phyloP scores from a whole-genome alignment of 2,113 vertebrate genomes.

The Holacanthus passer region DNA sequence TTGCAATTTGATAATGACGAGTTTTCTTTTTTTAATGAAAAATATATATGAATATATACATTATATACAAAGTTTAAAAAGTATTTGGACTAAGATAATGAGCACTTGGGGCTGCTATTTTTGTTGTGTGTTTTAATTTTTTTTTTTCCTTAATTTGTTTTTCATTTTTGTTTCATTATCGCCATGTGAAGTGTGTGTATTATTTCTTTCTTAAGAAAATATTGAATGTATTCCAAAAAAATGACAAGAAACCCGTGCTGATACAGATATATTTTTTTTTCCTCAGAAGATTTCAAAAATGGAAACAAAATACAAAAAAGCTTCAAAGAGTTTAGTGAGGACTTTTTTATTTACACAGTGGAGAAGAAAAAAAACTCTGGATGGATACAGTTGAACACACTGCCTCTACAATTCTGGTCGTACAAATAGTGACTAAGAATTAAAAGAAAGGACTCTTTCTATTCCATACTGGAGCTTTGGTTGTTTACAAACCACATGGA shows the following conservation, averaged over 20 bases:
- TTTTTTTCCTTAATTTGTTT: constrained; percentile 67
- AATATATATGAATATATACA: constrained; percentile 86
- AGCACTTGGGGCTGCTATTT: constrained; percentile 89
- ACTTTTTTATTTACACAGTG: constrained; percentile 59
- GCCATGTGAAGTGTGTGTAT: constrained; percentile 87
- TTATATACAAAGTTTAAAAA: constrained; percentile 88
- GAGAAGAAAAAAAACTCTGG: constrained; percentile 67
- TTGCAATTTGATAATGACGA: constrained; percentile 85
- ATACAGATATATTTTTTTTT: constrained; percentile 79
- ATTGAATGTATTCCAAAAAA: constrained; percentile 88
- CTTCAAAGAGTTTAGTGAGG: constrained; percentile 69
- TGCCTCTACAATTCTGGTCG: constrained; percentile 88
- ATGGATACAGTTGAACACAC: constrained; percentile 85
- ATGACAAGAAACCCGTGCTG: constrained; percentile 80
- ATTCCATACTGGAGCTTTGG: constrained; percentile 88
- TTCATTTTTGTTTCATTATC: constrained; percentile 82
- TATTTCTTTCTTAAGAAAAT: constrained; percentile 83
- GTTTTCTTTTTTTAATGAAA: constrained; percentile 83
- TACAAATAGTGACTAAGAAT: constrained; percentile 81
- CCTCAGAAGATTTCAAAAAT: constrained; percentile 84
- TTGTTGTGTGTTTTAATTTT: constrained; percentile 71
- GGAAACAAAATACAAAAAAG: constrained; percentile 78
- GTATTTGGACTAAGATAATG: constrained; percentile 87
- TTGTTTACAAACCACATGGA: constrained; percentile 88
- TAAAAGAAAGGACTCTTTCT: constrained; percentile 81